Evolutionary conservation across 2,888 invertebrate genomes (phyloP), one percentile per base, ranked within the genome.

Genomic region (Sycophila texana): DNA sequence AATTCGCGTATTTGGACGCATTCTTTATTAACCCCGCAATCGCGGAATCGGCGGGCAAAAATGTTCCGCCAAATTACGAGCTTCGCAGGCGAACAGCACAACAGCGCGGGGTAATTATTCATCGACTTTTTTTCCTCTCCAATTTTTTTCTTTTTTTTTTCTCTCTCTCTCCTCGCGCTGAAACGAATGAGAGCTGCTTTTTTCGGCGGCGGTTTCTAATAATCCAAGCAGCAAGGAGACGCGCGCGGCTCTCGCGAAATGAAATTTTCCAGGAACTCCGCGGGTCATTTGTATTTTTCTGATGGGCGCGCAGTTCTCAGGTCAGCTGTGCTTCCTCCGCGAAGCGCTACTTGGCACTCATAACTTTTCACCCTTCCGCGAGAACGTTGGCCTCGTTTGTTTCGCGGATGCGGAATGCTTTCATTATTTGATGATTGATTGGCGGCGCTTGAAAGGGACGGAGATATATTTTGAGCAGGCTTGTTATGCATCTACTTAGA

Each of bases 161-260:
- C n/a, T n/a, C n/a, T n/a, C n/a, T n/a, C n/a, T 58, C 22, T 22
- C 20, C 12, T 18, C 57, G 4, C 18, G 58, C n/a, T 0, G 55
- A 57, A 57, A 57, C n/a, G 55, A 57, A 57, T 57, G 22, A 18
- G 18, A 20, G 20, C 20, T 4, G 53, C 53, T 53, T 53, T 67
- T 67, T 67, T 22, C 26, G 22, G 5, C 20, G 51, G 67, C 16
- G 58, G 70, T 58, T 70, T 70, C 58, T 70, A 68, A 68, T 68
- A 68, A 68, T 30, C n/a, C 55, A 26, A 12, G 12, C 22, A 22
- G 18, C 18, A 58, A 58, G 47, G 70, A 70, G 20, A 70, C 58
- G 47, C 58, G 47, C 58, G 47, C 67, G 51, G 5, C 20, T 39
- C 58, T 57, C 47, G 70, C 47, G 70, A 70, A 70, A 70, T 70